phyloP scores from a whole-genome alignment of 2,113 vertebrate species.

The Oxyura jamaicensis region DNA sequence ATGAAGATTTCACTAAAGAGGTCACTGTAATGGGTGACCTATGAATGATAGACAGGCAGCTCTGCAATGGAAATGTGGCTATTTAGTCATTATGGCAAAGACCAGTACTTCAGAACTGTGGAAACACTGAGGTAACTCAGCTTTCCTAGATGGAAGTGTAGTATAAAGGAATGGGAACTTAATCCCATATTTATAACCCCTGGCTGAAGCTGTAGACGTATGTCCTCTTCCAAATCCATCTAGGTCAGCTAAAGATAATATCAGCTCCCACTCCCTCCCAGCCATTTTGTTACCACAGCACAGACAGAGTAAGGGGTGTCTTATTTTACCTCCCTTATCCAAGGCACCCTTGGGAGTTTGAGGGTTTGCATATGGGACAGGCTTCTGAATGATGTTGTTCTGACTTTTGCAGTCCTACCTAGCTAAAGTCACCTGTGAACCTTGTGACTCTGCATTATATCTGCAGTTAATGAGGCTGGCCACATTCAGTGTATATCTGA shows the following conservation, averaged over 20 bases:
- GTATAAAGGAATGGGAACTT: slow-evolving; percentile 47
- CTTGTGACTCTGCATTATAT: neutral
- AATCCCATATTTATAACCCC: slow-evolving; percentile 46
- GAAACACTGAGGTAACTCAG: slow-evolving; percentile 57
- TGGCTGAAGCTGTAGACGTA: slow-evolving; percentile 29
- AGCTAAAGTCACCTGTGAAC: neutral
- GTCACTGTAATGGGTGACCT: neutral
- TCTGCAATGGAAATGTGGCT: slow-evolving; percentile 13
- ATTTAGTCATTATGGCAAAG: slow-evolving; percentile 34
- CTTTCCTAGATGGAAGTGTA: slow-evolving; percentile 53
- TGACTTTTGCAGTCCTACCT: neutral
- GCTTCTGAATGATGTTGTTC: neutral
- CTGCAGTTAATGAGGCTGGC: neutral
- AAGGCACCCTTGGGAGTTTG: neutral
- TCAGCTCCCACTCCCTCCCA: neutral
- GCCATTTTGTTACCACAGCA: neutral
- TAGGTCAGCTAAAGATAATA: slow-evolving; percentile 46
- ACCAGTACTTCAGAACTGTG: slow-evolving; percentile 10
- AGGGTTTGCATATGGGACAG: neutral
- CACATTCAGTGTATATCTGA: neutral
- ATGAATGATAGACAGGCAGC: slow-evolving; percentile 11
- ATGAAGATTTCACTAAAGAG: neutral
- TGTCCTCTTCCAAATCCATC: slow-evolving; percentile 44
- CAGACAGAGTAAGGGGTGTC: neutral
- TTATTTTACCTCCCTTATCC: neutral